A percentile compares a stretch with the other conserved stretches of the same genome.
These are phyloP conservation scores for Euphysa ruthae DNA, from an alignment of 30 jellyfish, hydroid and myxozoan genomes.

Conservation along the genomic window DNA sequence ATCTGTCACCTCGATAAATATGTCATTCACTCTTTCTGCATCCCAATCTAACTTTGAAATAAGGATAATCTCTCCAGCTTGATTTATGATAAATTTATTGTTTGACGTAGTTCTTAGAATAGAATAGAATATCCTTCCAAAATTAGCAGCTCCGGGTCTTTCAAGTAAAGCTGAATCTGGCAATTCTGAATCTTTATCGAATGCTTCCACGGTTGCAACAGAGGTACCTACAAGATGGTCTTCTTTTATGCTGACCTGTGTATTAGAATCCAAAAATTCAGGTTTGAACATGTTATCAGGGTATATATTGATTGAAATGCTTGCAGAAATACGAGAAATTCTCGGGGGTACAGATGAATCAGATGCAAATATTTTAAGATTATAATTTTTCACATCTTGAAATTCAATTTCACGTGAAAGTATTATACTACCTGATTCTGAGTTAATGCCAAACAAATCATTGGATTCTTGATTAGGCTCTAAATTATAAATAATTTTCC, in stretches of 20 bases:
- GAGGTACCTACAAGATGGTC: background rate
- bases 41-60: conserved; percentile 39
- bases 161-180: conserved; percentile 10
- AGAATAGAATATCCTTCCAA: conserved; percentile 6
- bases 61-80: background rate
- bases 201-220: conserved; percentile 2
- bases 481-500: conserved; percentile 28
- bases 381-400: conserved; percentile 1
- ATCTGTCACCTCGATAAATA: conserved; percentile 60
- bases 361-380: conserved; percentile 4
- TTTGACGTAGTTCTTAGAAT: background rate
- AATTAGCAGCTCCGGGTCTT: conserved; percentile 31
- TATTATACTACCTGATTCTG: conserved; percentile 1
- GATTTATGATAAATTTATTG: background rate
- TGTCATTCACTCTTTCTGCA: conserved; percentile 35
- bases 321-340: background rate
- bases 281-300: conserved; percentile 34
- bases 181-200: conserved; percentile 7
- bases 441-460: background rate
- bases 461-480: background rate
- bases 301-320: background rate
- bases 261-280: background rate
- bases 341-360: conserved; percentile 15
- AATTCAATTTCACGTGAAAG: conserved; percentile 1
- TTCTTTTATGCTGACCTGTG: background rate